These are phyloP conservation scores for Triplophysa rosa DNA, from an alignment of 2,113 vertebrate genomes.

Conservation along the genomic window DNA sequence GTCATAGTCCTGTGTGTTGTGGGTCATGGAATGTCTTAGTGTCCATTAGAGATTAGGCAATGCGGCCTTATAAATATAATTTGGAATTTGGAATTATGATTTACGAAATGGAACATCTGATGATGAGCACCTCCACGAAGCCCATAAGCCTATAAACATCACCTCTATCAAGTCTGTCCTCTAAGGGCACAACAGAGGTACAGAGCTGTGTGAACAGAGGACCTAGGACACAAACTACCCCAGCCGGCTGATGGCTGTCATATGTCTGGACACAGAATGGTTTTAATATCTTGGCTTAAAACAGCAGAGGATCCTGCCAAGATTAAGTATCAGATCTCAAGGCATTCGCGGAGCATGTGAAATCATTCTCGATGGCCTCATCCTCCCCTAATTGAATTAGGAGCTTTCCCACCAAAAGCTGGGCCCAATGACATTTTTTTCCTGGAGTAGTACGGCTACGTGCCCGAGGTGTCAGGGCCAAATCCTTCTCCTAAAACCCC, in stretches of 20 bases:
- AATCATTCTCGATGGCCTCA: constrained; percentile 67
- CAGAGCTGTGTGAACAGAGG: background rate
- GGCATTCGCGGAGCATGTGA: constrained; percentile 68
- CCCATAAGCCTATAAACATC: constrained; percentile 44
- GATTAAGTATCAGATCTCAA: constrained; percentile 71
- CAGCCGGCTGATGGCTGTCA: constrained; percentile 52
- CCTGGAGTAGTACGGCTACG: constrained; percentile 35
- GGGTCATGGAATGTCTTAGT: background rate
- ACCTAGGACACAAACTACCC: constrained; percentile 33
- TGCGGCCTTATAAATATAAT: too few relatives aligned
- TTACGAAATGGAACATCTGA: too few relatives aligned
- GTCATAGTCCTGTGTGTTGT: constrained; percentile 8
- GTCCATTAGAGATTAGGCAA: too few relatives aligned
- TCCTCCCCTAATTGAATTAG: constrained; percentile 76
- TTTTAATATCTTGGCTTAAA: constrained; percentile 71
- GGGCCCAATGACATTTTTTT: constrained; percentile 37
- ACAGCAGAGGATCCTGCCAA: constrained; percentile 66
- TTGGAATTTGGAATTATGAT: too few relatives aligned
- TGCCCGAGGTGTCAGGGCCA: constrained; percentile 53
- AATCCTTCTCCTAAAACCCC: constrained; percentile 51
- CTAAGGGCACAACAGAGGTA: background rate
- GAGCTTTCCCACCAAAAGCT: constrained; percentile 63
- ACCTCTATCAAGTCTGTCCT: constrained; percentile 38
- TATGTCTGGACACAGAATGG: constrained; percentile 60
- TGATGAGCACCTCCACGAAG: background rate